Percentiles rank a stretch among this genome's conserved stretches.
phyloP scores from a whole-genome alignment of 1,140 invertebrate species.

The Scylla paramamosain region DNA sequence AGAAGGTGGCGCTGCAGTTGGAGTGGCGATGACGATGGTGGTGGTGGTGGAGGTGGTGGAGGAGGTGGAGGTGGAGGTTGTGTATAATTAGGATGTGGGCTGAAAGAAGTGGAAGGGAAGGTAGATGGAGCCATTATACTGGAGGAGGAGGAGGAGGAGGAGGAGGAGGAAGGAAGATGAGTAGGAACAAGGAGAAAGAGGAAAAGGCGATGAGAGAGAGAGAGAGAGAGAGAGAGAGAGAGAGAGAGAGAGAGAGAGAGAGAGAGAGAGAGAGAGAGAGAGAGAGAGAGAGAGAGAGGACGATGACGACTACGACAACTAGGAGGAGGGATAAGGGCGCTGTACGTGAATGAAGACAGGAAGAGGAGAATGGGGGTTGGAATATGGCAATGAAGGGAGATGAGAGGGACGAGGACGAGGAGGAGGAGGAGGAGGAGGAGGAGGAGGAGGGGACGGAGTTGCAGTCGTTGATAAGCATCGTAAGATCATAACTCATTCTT shows the following conservation, averaged over 20 bases:
- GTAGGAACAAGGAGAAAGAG: background rate
- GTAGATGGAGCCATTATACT: background rate
- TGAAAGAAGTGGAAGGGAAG: background rate
- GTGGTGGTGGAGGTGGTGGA: too few relatives aligned
- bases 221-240: background rate
- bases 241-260: background rate
- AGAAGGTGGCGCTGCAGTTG: background rate
- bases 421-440: background rate
- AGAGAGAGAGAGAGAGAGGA: background rate
- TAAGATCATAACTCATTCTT: slow-evolving; percentile 41
- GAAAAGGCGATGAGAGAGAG: background rate
- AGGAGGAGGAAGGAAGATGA: background rate
- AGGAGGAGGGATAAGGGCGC: background rate
- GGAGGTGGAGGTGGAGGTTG: too few relatives aligned
- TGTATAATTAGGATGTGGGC: too few relatives aligned
- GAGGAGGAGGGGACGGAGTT: background rate
- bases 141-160: background rate
- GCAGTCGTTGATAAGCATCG: background rate
- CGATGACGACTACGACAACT: too few relatives aligned
- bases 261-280: background rate
- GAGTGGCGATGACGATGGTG: background rate
- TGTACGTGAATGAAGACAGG: background rate
- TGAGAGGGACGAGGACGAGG: background rate
- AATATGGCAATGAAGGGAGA: background rate
- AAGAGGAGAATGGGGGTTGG: background rate